These are phyloP conservation scores for Euwallacea similis DNA, from an alignment of 1,140 invertebrate genomes.

Conservation along the genomic window DNA sequence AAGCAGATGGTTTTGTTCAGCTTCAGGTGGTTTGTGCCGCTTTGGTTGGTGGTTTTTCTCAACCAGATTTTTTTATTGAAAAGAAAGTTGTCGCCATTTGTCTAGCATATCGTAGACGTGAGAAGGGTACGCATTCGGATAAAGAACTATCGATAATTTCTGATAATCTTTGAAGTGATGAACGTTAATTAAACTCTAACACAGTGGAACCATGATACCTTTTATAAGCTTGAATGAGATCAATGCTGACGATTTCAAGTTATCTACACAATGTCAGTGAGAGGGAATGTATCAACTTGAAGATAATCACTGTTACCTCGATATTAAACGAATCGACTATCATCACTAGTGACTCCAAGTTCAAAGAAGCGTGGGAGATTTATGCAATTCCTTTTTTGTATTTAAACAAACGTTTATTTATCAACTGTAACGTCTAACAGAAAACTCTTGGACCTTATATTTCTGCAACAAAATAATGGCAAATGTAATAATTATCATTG, in stretches of 20 bases:
- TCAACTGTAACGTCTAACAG: too few species aligned
- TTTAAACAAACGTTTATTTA: too few species aligned
- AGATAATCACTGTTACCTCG: background rate
- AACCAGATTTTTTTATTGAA: background rate
- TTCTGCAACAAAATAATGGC: too few species aligned
- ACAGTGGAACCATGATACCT: background rate
- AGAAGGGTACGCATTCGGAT: background rate
- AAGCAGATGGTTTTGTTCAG: too few species aligned
- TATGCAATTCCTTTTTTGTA: too few species aligned
- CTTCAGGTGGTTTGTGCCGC: too few species aligned
- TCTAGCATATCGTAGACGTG: background rate
- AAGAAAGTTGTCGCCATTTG: background rate
- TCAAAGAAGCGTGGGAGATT: too few species aligned
- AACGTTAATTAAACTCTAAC: background rate
- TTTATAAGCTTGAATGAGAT: conserved; percentile 15
- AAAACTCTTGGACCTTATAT: too few species aligned
- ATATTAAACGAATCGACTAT: background rate
- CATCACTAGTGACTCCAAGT: too few species aligned
- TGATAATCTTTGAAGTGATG: background rate
- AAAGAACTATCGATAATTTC: too few species aligned
- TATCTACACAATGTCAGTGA: conserved; percentile 17
- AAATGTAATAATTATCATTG: too few species aligned
- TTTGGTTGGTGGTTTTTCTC: too few species aligned
- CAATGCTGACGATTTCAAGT: conserved; percentile 27
- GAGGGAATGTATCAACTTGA: conserved; percentile 7